Evolutionary conservation across 2,888 invertebrate genomes (phyloP), one percentile per base, ranked within the genome.

Genomic region (Ceraclea dissimilis): DNA sequence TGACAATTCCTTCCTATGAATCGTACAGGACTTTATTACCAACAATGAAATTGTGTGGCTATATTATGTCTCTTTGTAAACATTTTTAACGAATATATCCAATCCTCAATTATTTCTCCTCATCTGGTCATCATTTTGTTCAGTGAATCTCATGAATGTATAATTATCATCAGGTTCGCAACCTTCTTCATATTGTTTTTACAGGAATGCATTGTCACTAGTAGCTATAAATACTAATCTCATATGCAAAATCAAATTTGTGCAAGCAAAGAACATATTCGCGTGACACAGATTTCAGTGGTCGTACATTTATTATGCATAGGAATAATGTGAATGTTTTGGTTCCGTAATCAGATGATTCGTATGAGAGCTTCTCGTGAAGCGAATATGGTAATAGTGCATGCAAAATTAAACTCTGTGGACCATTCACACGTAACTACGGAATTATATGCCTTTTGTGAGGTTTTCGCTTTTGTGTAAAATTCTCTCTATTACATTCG

Each of bases 361-460:
- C 33, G 52, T 44, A 58, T 52, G 55, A 46, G 39, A 55, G 52
- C 54, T 55, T 49, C 55, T 26, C 52, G 34, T 49, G 55, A 58
- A 58, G 34, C 43, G 55, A 58, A 58, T 58, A 58, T 58, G 58
- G 55, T 53, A 55, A 58, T 58, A 55, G 51, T 50, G 52, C 58
- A 58, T 54, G 58, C 58, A 20, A 58, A 47, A 44, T 52, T 52
- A 52, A 43, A 22, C 52, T 13, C 16, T 39, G 8, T 39, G 13
- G 39, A 39, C 39, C 13, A 16, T 39, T 39, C 39, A 20, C 13
- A 39, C 16, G 39, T 39, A 4, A 13, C n/a, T n/a, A 39, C 2
- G 4, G 16, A 39, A n/a, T 39, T 39, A 39, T 8, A 31, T 31
- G 10, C 26, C 26, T 26, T 26, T 26, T 26, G 26, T 39, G 13